Percentiles rank a stretch among this genome's conserved stretches.
Conservation (phyloP, 1,140 invertebrate species). For the Armadillidium nasatum region DNA sequence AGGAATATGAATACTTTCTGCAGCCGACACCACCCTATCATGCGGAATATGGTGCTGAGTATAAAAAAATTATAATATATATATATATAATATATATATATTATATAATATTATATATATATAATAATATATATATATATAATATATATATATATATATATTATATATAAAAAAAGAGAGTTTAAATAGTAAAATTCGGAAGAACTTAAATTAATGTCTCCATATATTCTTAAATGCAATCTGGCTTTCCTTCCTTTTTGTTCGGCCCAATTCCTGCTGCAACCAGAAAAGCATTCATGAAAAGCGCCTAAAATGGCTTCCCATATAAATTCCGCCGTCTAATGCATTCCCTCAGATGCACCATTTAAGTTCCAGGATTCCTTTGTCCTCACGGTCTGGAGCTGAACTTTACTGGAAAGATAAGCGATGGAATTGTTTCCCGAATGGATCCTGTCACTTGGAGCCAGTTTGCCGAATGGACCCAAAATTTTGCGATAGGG, state of each 20-base stretch:
- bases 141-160: too few relatives aligned
- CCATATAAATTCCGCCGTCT: not conserved
- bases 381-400: conserved; percentile 2
- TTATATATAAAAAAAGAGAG: too few relatives aligned
- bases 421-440: conserved; percentile 3
- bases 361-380: conserved; percentile 6
- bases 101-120: too few relatives aligned
- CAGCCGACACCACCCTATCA: too few relatives aligned
- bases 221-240: conserved; percentile 3
- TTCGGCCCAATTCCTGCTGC: not conserved
- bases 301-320: not conserved
- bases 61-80: too few relatives aligned
- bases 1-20: too few relatives aligned
- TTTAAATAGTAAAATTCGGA: conserved; percentile 2
- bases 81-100: too few relatives aligned
- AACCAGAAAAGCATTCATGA: not conserved
- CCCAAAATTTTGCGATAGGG: too few relatives aligned
- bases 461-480: not conserved
- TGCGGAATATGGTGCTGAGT: too few relatives aligned
- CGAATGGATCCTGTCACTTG: not conserved
- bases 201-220: conserved; percentile 10
- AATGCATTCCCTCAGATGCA: conserved; percentile 11
- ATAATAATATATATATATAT: too few relatives aligned
- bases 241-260: not conserved
- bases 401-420: conserved; percentile 6